Conservation (phyloP, 2,888 invertebrate species). For the Neoaliturus tenellus region DNA sequence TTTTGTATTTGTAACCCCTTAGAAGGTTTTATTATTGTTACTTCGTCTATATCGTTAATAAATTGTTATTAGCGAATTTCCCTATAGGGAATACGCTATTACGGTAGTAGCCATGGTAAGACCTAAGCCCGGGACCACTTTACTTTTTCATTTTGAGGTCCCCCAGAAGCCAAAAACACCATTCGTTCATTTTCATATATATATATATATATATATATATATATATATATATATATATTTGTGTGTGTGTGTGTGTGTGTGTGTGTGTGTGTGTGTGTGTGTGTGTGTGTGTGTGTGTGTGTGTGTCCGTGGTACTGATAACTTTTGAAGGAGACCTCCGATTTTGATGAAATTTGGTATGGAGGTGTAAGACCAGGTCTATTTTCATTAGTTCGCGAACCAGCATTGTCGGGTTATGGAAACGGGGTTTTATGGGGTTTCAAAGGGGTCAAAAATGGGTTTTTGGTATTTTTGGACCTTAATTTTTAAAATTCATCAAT, state of each 20-base stretch:
- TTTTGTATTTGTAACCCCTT: too few species aligned
- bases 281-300: slow-evolving; percentile 12
- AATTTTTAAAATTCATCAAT: too few species aligned
- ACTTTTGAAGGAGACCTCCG: too few species aligned
- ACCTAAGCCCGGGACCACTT: neutral
- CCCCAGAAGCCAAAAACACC: neutral
- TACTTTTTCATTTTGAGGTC: neutral
- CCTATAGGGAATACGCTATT: neutral
- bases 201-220: neutral
- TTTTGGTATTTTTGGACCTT: too few species aligned
- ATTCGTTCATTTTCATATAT: neutral
- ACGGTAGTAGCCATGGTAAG: neutral
- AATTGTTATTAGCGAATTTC: neutral
- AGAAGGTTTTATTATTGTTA: too few species aligned
- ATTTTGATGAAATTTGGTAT: too few species aligned
- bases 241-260: slow-evolving; percentile 13
- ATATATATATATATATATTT: slow-evolving; percentile 16
- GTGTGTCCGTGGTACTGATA: neutral
- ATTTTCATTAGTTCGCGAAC: too few species aligned
- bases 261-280: slow-evolving; percentile 8
- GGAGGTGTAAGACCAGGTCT: too few species aligned
- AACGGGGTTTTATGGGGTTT: too few species aligned
- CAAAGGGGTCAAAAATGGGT: too few species aligned
- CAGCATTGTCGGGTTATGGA: too few species aligned
- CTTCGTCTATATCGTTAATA: too few species aligned